Base-by-base conservation (phyloP, 2,888 invertebrate genomes). In the Pteria penguin region DNA sequence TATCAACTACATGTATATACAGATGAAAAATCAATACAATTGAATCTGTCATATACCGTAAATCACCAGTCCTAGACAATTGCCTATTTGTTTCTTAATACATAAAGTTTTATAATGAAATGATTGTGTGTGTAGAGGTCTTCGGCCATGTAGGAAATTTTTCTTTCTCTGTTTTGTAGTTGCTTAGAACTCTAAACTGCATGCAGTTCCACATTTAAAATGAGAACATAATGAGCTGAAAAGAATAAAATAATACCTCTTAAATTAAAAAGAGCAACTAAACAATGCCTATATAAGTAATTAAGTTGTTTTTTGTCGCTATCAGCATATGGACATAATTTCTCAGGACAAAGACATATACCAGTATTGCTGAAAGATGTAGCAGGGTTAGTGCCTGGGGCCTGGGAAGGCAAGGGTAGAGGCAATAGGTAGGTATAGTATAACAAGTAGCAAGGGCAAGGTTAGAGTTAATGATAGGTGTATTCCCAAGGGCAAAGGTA, bases 371-470 rank as follows among this genome's bases (percentile, higher is more conserved):
- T 87, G 60, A 87, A 87, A 63, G 87, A 87, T 73, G 87, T 87
- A 2, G 87, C 86, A 63, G 87, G 87, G 18, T 81, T 87, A 60
- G 86, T 86, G 27, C 87, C 87, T 11, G 87, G 86, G 22, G 87
- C 87, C 4, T 87, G 80, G 72, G 85, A 87, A 60, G 87, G 87
- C 27, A 82, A 84, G 68, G 87, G 87, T 22, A 72, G 79, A 58
- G 87, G 87, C 5, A 87, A 87, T 78, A 82, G 86, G 82, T 86
- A 67, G 24, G 29, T 22, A 33, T 24, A 29, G 18, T 45, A 8
- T 45, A 14, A 18, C 45, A 14, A 14, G 84, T 85, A 24, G 84
- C 85, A 1, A 83, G 84, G 14, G 85, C 84, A 3, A 84, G 75
- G 58, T n/a, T n/a, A n/a, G n/a, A n/a, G n/a, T n/a, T n/a, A n/a